These are phyloP conservation scores for Chalcosyrphus nemorum DNA, from an alignment of 2,888 invertebrate species.

Conservation along the genomic window DNA sequence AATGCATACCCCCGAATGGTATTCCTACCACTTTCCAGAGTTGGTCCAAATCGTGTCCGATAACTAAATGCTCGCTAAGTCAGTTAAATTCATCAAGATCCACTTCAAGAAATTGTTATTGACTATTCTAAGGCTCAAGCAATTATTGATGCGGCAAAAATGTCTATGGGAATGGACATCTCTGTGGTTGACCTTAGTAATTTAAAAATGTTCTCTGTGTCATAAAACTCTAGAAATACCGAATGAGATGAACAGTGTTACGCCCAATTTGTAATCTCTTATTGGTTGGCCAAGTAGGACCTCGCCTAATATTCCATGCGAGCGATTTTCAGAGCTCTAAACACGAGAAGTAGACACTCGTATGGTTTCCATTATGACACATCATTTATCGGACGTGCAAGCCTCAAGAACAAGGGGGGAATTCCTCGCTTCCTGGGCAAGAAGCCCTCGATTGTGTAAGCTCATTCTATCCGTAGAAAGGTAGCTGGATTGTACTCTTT, in stretches of 20 bases:
- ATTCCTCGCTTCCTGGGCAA: conserved; percentile 99
- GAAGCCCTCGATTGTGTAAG: conserved; percentile 99
- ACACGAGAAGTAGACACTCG: conserved; percentile 97
- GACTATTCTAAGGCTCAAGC: conserved; percentile 94
- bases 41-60: conserved; percentile 97
- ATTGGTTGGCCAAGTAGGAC: conserved; percentile 99
- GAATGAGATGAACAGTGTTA: conserved; percentile 97
- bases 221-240: conserved; percentile 93
- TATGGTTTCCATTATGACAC: conserved; percentile 99
- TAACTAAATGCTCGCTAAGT: conserved; percentile 94
- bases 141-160: conserved; percentile 95
- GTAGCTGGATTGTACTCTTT: no score
- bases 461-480: no score
- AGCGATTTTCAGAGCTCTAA: conserved; percentile 98
- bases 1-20: conserved; percentile 99
- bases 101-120: conserved; percentile 95
- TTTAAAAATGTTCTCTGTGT: conserved; percentile 97
- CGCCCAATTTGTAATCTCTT: conserved; percentile 96
- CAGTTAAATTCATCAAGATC: conserved; percentile 92
- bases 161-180: conserved; percentile 99
- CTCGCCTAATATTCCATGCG: conserved; percentile 98
- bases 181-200: conserved; percentile 97
- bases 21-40: conserved; percentile 99
- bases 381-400: conserved; percentile 98
- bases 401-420: conserved; percentile 96